These are phyloP conservation scores for Protonemura montana DNA, from an alignment of 2,888 invertebrate genomes.

Conservation along the genomic window DNA sequence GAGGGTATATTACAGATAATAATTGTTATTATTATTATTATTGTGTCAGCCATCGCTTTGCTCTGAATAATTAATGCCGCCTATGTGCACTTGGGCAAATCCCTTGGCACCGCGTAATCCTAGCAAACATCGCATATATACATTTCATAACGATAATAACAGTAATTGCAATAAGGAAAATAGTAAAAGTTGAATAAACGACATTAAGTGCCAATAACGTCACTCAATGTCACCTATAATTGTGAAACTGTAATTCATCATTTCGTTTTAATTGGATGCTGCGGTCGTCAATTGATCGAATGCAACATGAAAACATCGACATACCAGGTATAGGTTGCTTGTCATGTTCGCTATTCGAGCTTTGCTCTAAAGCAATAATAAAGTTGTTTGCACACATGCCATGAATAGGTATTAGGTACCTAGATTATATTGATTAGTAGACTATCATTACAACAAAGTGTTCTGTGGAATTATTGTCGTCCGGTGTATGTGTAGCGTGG, in stretches of 20 bases:
- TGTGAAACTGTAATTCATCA: neutral
- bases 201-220: constrained; percentile 16
- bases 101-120: neutral
- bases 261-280: neutral
- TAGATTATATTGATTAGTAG: neutral
- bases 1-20: neutral
- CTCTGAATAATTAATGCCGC: neutral
- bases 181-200: neutral
- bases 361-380: neutral
- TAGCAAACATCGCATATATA: neutral
- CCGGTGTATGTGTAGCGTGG: neutral
- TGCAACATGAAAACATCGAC: neutral
- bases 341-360: neutral
- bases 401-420: constrained; percentile 2
- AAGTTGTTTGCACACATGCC: neutral
- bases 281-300: neutral
- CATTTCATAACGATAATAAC: constrained; percentile 7
- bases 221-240: constrained; percentile 5
- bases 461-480: neutral
- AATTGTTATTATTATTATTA: neutral
- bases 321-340: neutral
- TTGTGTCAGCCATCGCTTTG: constrained; percentile 7
- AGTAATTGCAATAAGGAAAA: constrained; percentile 7
- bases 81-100: neutral
- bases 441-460: constrained; percentile 12